Evolutionary conservation across 2,113 vertebrate species (phyloP), one percentile per base, ranked within the genome.

Genomic region (Takifugu bimaculatus): DNA sequence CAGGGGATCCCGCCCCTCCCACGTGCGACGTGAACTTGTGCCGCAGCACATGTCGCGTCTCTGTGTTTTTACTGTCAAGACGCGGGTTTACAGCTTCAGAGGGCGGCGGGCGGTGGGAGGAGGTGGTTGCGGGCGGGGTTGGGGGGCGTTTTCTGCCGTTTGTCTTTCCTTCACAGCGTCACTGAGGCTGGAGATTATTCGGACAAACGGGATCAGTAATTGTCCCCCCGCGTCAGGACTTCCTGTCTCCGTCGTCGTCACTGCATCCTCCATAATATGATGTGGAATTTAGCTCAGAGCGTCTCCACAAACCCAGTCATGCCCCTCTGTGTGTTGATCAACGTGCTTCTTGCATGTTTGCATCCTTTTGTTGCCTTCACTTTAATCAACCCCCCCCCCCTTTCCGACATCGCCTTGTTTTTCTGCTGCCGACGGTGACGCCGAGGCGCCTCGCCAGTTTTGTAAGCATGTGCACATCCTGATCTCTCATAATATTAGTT

Each of bases 401-500:
- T 53, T 47, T 66, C 52, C 66, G 61, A 63, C 77, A 65, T 62
- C 53, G 27, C 74, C 87, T 85, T 85, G 75, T 84, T 90, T 84
- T 74, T 70, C 74, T 72, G 72, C 80, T 63, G 65, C 88, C 79
- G 89, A 20, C 7, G 20, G 48, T n/a, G 91, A 87, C 85, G 91
- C 89, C 78, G 82, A 87, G 20, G 20, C 20, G 20, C 91, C 87
- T 78, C 73, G 64, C 77, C 93, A 94, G 89, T 94, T 97, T 94
- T 94, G 94, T 94, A 94, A 94, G 95, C 94, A 95, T 96, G 96
- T 96, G 97, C 94, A 94, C 94, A 93, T 93, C 94, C 92, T 93
- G 94, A 94, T 93, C 94, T 95, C 94, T 98, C 95, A 98, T 98
- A 99, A 99, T 99, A 99, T 99, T 99, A 98, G 94, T 97, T 96